These are phyloP conservation scores for Galemys pyrenaicus DNA, from an alignment of 2,113 vertebrate species.

Conservation along the genomic window DNA sequence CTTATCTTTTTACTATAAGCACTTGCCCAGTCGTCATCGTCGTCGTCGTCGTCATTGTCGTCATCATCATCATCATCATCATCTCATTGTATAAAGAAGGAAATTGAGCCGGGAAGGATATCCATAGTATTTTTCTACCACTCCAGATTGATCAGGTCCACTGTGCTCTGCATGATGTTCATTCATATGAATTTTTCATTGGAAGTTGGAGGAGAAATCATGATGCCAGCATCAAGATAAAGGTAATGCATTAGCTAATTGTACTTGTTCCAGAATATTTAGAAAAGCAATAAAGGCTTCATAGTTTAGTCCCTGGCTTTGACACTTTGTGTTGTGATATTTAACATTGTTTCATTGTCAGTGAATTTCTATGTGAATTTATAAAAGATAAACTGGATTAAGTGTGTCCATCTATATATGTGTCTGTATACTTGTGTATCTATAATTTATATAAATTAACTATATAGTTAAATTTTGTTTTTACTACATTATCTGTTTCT, in stretches of 20 bases:
- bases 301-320: background rate
- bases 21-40: background rate
- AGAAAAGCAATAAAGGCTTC: background rate
- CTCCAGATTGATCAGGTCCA: background rate
- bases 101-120: background rate
- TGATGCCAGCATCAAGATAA: background rate
- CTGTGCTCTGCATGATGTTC: background rate
- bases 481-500: background rate
- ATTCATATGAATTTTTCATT: constrained; percentile 22
- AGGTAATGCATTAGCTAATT: background rate
- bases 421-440: background rate
- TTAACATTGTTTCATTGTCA: background rate
- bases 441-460: background rate
- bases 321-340: background rate
- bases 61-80: background rate
- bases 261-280: constrained; percentile 8
- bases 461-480: background rate
- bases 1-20: background rate
- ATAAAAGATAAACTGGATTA: background rate
- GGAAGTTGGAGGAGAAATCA: constrained; percentile 29
- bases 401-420: background rate
- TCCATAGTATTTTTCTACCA: background rate
- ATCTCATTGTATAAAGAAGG: background rate
- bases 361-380: background rate
- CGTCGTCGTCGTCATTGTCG: background rate